phyloP scores from a whole-genome alignment of 2,888 invertebrate species.

The Steinernema carpocapsae region DNA sequence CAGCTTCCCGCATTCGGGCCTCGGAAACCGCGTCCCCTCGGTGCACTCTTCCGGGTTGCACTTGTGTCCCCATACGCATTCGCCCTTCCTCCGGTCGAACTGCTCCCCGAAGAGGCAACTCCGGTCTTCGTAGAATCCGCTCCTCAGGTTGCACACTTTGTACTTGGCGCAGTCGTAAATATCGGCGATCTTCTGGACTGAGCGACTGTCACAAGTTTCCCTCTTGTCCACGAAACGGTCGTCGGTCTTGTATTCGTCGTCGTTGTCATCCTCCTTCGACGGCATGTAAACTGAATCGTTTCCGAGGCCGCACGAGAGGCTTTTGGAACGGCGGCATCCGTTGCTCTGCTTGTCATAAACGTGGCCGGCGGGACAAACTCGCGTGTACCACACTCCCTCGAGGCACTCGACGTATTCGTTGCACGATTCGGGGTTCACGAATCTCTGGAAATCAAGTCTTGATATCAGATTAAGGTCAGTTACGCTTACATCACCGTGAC shows the following conservation, averaged over 20 bases:
- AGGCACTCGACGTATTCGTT: conserved; percentile 1
- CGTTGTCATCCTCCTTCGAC: not conserved
- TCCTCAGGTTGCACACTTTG: conserved; percentile 7
- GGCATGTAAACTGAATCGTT: not conserved
- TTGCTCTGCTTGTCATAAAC: not conserved
- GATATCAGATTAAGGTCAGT: not conserved
- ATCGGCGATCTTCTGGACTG: not conserved
- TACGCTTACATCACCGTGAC: conserved; percentile 2
- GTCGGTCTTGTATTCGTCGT: not conserved
- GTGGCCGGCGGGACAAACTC: not conserved
- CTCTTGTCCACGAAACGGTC: not conserved
- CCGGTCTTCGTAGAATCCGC: conserved; percentile 15
- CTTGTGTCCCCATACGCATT: not conserved
- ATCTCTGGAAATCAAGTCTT: not conserved
- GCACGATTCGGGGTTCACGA: not conserved
- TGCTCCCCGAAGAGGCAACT: not conserved
- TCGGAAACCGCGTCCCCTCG: not conserved
- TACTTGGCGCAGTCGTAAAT: conserved; percentile 20
- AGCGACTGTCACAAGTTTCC: not conserved
- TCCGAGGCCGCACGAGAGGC: not conserved
- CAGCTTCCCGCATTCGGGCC: not conserved
- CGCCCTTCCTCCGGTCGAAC: conserved; percentile 19
- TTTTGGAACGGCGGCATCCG: not conserved
- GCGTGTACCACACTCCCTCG: conserved; percentile 5
- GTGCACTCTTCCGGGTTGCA: conserved; percentile 10